Base-by-base conservation (phyloP, 2,113 vertebrate species). In the Asarcornis scutulata region DNA sequence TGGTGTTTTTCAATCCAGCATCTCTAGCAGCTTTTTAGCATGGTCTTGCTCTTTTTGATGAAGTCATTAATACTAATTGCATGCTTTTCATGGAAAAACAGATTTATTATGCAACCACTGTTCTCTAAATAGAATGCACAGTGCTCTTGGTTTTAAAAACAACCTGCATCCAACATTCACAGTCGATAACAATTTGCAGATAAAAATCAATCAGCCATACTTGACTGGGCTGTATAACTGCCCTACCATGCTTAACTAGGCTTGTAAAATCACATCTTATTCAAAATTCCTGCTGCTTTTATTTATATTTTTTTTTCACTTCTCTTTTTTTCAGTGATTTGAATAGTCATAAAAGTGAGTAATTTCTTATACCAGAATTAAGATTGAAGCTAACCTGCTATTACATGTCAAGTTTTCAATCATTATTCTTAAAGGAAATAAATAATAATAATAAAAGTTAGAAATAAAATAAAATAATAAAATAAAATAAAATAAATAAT, bases 181-280 rank as follows among this genome's bases (percentile, higher is more conserved):
- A 96, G 92, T 97, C 94, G 52, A 95, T 96, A 97, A 92, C 86
- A 97, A 96, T 97, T 97, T 97, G 89, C 83, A 97, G 96, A 98
- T 97, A 97, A 98, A 97, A 98, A 97, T 97, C 97, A 97, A 97
- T 97, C 87, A 63, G n/a, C 94, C 97, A 93, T 97, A 89, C 91
- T 95, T 92, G 85, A 91, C 80, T 95, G 29, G 72, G 84, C 66
- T 93, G 38, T 91, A 82, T 95, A 96, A 96, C 79, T 93, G 67
- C 71, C 87, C 92, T 91, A 40, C 62, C 48, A 86, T 87, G 85
- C 75, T 95, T 91, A 97, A 93, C 83, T 82, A 58, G 81, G 72
- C 85, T 89, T 94, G 73, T 96, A 96, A 95, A 95, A 93, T 84
- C 69, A 72, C 34, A 0, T 2, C 7, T 27, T 44, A 42, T 32